phyloP scores from a whole-genome alignment of 1,140 invertebrate genomes.

The Panagrolaimus sp. region DNA sequence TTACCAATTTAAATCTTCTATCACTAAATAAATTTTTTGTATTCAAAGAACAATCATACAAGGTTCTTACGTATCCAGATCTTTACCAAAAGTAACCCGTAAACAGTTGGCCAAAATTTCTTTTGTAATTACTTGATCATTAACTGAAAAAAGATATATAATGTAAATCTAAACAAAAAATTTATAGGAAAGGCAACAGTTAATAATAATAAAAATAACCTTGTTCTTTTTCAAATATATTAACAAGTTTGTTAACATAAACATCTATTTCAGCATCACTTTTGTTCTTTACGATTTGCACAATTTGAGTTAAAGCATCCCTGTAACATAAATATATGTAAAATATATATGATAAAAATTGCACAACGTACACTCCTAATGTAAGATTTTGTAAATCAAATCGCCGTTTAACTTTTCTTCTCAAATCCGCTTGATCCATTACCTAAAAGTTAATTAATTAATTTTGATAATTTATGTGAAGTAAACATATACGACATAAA shows the following conservation, averaged over 20 bases:
- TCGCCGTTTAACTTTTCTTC: neutral
- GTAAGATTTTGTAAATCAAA: neutral
- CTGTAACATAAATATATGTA: neutral
- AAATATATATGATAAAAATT: neutral
- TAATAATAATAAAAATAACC: neutral
- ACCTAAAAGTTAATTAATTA: neutral
- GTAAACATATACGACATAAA: neutral
- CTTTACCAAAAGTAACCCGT: neutral
- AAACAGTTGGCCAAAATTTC: too few species aligned
- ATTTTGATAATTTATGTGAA: neutral
- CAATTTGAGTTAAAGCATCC: neutral
- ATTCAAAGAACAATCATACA: neutral
- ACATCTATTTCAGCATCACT: neutral
- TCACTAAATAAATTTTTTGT: neutral
- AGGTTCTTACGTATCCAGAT: neutral
- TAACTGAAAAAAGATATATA: too few species aligned
- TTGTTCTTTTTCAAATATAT: neutral
- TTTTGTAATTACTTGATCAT: too few species aligned
- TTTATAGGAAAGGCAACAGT: neutral
- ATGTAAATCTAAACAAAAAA: neutral
- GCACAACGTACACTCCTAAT: neutral
- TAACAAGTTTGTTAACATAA: conserved; percentile 2
- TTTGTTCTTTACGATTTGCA: neutral
- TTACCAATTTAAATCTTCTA: neutral
- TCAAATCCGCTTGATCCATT: neutral